Conservation (phyloP, 2,797 vertebrate genomes). For the Acropternis orthonyx region DNA sequence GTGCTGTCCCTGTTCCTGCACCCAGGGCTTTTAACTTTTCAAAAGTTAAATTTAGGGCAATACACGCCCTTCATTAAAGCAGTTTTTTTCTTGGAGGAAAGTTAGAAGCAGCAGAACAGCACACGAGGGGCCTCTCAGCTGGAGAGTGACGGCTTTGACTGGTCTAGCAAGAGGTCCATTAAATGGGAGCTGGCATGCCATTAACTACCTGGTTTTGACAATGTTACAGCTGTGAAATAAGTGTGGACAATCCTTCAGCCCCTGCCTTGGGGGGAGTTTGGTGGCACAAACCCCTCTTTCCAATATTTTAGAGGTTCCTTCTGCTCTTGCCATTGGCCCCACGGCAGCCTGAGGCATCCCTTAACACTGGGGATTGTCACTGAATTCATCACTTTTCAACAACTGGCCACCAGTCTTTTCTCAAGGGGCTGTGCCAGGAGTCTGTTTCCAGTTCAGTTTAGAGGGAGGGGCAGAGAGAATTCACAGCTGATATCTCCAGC, state of each 20-base stretch:
- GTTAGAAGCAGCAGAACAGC: not conserved
- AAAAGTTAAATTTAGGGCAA: constrained; percentile 1
- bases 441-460: not conserved
- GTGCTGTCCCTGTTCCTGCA: not conserved
- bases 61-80: not conserved
- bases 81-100: not conserved
- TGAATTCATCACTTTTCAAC: not conserved
- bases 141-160: not conserved
- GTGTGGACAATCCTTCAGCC: not conserved
- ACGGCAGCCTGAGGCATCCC: not conserved
- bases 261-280: not conserved
- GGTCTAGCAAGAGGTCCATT: not conserved
- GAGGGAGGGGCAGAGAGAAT: not conserved
- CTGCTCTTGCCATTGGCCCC: not conserved
- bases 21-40: not conserved
- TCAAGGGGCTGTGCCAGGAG: not conserved
- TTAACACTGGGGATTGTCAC: not conserved
- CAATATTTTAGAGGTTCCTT: not conserved
- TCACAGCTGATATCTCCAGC: not conserved
- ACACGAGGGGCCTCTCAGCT: not conserved
- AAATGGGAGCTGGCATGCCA: not conserved
- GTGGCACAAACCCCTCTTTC: not conserved
- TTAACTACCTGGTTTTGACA: not conserved
- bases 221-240: not conserved
- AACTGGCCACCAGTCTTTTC: not conserved